These are phyloP conservation scores for Okamejei kenojei DNA, from an alignment of 2,797 vertebrate genomes.

Conservation along the genomic window DNA sequence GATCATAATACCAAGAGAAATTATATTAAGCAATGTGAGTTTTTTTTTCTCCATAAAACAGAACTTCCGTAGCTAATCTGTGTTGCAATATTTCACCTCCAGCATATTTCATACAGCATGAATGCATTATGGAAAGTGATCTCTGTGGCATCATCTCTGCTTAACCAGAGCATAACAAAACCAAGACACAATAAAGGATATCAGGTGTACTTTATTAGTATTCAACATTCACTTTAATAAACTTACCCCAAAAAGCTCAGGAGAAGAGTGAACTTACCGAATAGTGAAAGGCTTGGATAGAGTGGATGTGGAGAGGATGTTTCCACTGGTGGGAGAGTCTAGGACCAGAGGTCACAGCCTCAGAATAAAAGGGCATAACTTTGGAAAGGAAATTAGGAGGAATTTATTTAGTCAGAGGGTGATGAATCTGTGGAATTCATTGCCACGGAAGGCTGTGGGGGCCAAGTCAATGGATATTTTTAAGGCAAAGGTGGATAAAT, in stretches of 20 bases:
- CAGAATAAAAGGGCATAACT: no score
- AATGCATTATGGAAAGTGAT: conserved; percentile 81
- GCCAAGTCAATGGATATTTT: no score
- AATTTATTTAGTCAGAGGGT: no score
- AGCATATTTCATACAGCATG: conserved; percentile 86
- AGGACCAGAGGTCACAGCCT: no score
- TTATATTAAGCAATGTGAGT: conserved; percentile 35
- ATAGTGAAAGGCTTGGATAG: no score
- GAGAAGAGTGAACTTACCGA: conserved; percentile 15
- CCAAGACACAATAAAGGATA: conserved; percentile 83
- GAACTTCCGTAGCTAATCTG: conserved; percentile 34
- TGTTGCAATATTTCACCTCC: conserved; percentile 92
- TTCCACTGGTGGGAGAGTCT: no score
- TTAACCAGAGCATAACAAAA: conserved; percentile 56
- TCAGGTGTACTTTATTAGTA: conserved; percentile 86
- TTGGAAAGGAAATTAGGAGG: no score
- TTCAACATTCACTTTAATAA: conserved; percentile 90
- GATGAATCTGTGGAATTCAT: no score
- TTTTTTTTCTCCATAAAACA: conserved; percentile 32
- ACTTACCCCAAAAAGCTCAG: conserved; percentile 69
- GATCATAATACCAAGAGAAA: conserved; percentile 34
- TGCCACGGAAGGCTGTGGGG: no score
- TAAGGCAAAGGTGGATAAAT: no score
- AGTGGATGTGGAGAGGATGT: no score
- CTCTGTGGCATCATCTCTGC: conserved; percentile 69